A percentile compares a stretch with the other conserved stretches of the same genome.
Evolutionary conservation across 37 sponge, comb jelly and placozoan genomes (phyloP).

Genomic region (Theonella swinhoei): DNA sequence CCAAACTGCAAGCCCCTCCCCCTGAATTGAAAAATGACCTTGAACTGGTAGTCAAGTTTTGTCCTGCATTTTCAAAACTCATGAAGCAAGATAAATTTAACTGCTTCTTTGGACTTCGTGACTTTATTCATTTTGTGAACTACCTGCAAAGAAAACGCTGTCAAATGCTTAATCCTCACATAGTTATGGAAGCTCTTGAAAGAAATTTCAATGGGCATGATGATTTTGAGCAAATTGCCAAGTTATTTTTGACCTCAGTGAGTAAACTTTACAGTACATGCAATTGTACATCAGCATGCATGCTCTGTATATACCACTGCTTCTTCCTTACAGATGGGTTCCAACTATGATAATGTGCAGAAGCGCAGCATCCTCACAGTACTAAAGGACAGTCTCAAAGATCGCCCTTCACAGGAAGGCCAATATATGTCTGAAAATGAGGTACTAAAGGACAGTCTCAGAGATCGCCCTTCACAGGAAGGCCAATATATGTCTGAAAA

Average conservation of each 20-base stretch:
- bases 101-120: conserved; percentile 83
- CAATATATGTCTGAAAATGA: conserved; percentile 54
- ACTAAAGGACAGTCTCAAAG: conserved; percentile 56
- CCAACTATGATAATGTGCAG: conserved; percentile 6
- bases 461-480: too few relatives aligned
- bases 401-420: conserved; percentile 43
- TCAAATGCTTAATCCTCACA: conserved; percentile 45
- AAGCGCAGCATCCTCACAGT: conserved; percentile 63
- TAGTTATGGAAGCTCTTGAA: conserved; percentile 84
- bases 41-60: conserved; percentile 44
- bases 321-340: conserved; percentile 11
- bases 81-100: conserved; percentile 41
- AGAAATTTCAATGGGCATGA: conserved; percentile 88
- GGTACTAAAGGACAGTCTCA: too few relatives aligned
- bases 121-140: conserved; percentile 86
- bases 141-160: conserved; percentile 64
- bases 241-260: conserved; percentile 60
- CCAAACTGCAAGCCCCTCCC: conserved; percentile 51
- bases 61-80: conserved; percentile 30
- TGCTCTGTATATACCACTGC: conserved; percentile 3
- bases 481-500: too few relatives aligned
- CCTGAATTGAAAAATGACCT: conserved; percentile 58
- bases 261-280: conserved; percentile 10
- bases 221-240: conserved; percentile 59
- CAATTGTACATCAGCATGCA: not conserved